phyloP scores from a whole-genome alignment of 2,888 invertebrate genomes.

The Cataglyphis albicans region DNA sequence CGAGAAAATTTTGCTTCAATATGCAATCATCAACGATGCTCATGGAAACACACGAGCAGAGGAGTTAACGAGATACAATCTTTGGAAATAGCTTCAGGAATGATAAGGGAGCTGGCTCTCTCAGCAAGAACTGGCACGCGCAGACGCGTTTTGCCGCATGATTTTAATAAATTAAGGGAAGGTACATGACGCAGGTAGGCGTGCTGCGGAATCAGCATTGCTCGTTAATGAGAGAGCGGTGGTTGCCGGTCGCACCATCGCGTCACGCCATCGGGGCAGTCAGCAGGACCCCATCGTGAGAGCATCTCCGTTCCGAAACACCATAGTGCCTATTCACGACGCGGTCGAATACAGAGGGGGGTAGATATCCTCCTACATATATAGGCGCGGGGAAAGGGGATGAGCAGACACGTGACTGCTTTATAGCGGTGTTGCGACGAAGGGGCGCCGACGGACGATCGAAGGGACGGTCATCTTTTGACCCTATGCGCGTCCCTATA shows the following conservation, averaged over 20 bases:
- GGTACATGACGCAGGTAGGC: constrained; percentile 67
- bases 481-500: constrained; percentile 68
- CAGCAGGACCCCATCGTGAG: constrained; percentile 80
- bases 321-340: constrained; percentile 76
- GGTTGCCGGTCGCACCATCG: constrained; percentile 77
- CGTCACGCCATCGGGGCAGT: constrained; percentile 78
- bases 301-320: constrained; percentile 82
- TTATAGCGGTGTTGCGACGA: constrained; percentile 77
- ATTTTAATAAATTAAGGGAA: constrained; percentile 67
- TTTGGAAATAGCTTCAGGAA: constrained; percentile 46
- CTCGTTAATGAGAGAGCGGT: constrained; percentile 79
- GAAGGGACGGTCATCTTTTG: constrained; percentile 80
- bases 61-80: constrained; percentile 45
- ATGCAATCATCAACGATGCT: constrained; percentile 10
- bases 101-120: constrained; percentile 35
- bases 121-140: neutral
- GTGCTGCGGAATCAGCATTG: constrained; percentile 71
- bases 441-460: constrained; percentile 60
- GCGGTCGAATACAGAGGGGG: constrained; percentile 40
- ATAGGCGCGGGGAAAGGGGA: constrained; percentile 62
- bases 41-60: constrained; percentile 9
- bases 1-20: constrained; percentile 20
- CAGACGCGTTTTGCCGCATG: constrained; percentile 58
- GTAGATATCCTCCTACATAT: constrained; percentile 72
- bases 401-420: constrained; percentile 82